Conservation (phyloP, 2,888 invertebrate species). For the Hydriomena furcata region DNA sequence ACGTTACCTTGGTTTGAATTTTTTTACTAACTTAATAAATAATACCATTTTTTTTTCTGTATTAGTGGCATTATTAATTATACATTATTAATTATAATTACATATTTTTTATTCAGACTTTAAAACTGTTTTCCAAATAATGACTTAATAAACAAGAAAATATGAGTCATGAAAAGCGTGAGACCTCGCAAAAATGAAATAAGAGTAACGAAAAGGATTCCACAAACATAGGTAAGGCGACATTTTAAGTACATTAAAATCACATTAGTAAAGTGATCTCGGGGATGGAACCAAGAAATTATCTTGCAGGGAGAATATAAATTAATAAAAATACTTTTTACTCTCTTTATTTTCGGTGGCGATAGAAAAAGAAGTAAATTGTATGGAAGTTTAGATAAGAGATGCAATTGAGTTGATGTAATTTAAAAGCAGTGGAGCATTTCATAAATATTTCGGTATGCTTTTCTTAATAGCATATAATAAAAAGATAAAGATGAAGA, state of each 20-base stretch:
- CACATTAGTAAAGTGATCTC: conserved; percentile 77
- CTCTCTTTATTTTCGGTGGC: conserved; percentile 61
- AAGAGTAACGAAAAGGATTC: conserved; percentile 61
- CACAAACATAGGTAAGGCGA: conserved; percentile 67
- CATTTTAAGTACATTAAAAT: conserved; percentile 81
- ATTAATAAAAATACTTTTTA: conserved; percentile 70
- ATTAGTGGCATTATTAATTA: too few relatives aligned
- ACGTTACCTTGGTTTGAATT: too few relatives aligned
- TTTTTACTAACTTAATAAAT: too few relatives aligned
- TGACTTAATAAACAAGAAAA: not conserved
- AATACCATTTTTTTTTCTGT: too few relatives aligned
- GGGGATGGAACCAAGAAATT: conserved; percentile 67
- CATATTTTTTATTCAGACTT: too few relatives aligned
- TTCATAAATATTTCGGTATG: not conserved
- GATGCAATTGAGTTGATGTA: conserved; percentile 38
- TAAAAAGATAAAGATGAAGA: too few relatives aligned
- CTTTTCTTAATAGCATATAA: too few relatives aligned
- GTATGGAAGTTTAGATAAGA: conserved; percentile 72
- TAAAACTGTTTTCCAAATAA: too few relatives aligned
- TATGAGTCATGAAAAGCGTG: not conserved
- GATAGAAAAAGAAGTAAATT: conserved; percentile 70
- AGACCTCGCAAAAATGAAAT: conserved; percentile 24
- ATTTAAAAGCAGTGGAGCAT: conserved; percentile 20
- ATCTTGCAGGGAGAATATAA: conserved; percentile 73
- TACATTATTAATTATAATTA: too few relatives aligned